Percentiles rank a stretch among this genome's conserved stretches.
Evolutionary conservation across 2,888 invertebrate species (phyloP).

Genomic region (Callimorpha dominula): DNA sequence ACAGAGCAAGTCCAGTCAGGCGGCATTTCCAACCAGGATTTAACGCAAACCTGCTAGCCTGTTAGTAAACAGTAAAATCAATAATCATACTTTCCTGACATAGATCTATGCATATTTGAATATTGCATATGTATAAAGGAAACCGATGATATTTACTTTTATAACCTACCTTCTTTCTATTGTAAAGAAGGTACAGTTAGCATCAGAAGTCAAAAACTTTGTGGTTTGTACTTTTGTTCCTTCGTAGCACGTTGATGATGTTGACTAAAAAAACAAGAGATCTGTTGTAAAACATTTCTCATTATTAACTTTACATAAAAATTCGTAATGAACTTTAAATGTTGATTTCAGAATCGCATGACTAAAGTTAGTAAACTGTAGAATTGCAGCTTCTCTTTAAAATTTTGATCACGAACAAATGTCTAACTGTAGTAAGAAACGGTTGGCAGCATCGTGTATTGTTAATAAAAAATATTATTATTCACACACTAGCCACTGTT

Average conservation of each 20-base stretch:
- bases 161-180: not conserved
- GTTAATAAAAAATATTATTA: not conserved
- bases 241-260: not conserved
- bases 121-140: not conserved
- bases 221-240: not conserved
- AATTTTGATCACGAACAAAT: not conserved
- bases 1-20: conserved; percentile 65
- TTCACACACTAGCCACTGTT: not conserved
- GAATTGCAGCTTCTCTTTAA: not conserved
- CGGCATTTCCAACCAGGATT: conserved; percentile 69
- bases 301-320: not conserved
- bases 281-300: not conserved
- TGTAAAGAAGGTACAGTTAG: not conserved
- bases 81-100: conserved; percentile 49
- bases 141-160: conserved; percentile 3
- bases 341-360: not conserved
- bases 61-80: conserved; percentile 35
- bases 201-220: not conserved
- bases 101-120: not conserved
- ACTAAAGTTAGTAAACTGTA: not conserved
- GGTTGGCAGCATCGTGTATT: not conserved
- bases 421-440: not conserved
- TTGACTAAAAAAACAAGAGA: not conserved
- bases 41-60: conserved; percentile 51
- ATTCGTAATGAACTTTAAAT: not conserved